Base-by-base conservation (phyloP, 2,888 invertebrate species). In the Asteroscopus sphinx region DNA sequence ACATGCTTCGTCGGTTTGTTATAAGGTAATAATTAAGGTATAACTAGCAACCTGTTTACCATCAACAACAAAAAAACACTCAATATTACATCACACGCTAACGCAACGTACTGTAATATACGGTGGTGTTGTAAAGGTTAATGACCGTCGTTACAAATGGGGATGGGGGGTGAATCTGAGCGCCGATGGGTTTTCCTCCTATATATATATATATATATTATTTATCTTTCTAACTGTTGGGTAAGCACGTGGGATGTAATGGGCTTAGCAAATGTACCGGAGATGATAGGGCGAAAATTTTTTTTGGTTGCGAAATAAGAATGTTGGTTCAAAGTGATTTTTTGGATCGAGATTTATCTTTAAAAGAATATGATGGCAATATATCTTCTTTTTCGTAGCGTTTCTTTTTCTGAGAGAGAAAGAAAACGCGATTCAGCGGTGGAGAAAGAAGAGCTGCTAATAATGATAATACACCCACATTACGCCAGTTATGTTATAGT, bases 201-300 rank as follows among this genome's bases (percentile, higher is more conserved):
- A 51, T 64, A 66, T 56, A 58, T 56, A 76, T 74, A 35, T 67
- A 51, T 64, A 66, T 56, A 58, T 56, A 76, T 74, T 74, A 73
- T 74, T 74, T 74, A 74, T 74, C 74, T 76, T 73, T 64, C 55
- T 69, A 74, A 76, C 74, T 67, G 74, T 55, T 68, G 41, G 76
- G 58, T 68, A 59, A 68, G 59, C 73, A 73, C 68, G 61, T 51
- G 55, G 59, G 52, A 54, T 64, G 62, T 73, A 74, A 74, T 73
- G 74, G 76, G 60, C 44, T 69, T 53, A 70, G 56, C 67, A 73
- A 74, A 74, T 76, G 77, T 76, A 73, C 54, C 47, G 74, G 54
- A 57, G 74, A 61, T 67, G 77, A 74, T 76, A 67, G 63, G 65
- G 37, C 4, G 52, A 46, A 58, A 39, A 36, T 36, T 55, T 75